Evolutionary conservation across 2,113 vertebrate species (phyloP), one percentile per base, ranked within the genome.

Genomic region (Tupaia tana): DNA sequence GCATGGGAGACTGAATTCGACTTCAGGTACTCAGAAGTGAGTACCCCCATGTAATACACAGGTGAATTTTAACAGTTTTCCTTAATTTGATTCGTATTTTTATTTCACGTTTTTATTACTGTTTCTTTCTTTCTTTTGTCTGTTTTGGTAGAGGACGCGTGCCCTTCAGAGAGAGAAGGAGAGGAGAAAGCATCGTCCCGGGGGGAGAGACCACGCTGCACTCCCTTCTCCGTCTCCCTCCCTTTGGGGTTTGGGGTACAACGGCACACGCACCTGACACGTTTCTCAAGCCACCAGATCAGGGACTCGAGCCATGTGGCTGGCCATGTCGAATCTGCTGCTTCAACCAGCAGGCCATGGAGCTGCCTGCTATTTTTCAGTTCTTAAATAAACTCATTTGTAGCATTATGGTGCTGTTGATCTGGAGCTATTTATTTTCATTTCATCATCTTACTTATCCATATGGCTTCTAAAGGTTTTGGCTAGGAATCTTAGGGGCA

Each of bases 61-160:
- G 52, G 29, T 20, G 22, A 77, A 89, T 79, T 70, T 84, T 79
- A 83, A 94, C 94, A 77, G 73, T 78, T 89, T 84, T 95, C 29
- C 31, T 86, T 78, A 58, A 25, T 92, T 78, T 91, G 25, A 52
- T 85, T 90, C 91, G 12, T 74, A 25, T 63, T 74, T 95, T 69
- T 94, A 9, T 90, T 79, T 70, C 15, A 61, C 27, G 34, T 77
- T 80, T 90, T 77, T 85, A 90, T 52, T 43, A 43, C 43, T 43
- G 3, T 43, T 43, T 43, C 43, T 43, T 43, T 43, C 6, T 43
- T 43, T 43, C 43, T 43, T 43, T 43, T 43, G 43, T 43, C 6
- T 43, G 43, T 43, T 43, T 43, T 43, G 43, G 43, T 43, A 43
- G 43, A 43, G 43, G 43, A 43, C 43, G 6, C 43, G 6, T 43